These are phyloP conservation scores for Drosophila pullipes DNA, from an alignment of 2,888 invertebrate species.

Conservation along the genomic window DNA sequence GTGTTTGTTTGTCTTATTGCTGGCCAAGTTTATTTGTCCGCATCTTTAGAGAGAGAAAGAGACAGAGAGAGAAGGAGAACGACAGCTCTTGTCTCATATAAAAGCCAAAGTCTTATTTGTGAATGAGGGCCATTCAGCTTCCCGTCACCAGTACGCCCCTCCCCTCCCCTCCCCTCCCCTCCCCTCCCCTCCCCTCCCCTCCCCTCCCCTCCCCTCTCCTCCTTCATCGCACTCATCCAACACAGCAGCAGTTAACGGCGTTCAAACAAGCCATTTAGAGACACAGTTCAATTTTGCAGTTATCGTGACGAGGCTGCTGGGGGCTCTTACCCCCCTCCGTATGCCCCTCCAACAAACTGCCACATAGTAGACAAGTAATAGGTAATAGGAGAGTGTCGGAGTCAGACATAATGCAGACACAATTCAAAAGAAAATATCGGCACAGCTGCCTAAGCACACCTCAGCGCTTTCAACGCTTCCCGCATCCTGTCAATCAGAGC, in stretches of 20 bases:
- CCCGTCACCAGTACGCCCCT: background rate
- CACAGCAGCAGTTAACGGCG: slow-evolving; percentile 35
- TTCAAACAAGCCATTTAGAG: slow-evolving; percentile 46
- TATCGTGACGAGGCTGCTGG: slow-evolving; percentile 5
- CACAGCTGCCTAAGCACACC: slow-evolving; percentile 4
- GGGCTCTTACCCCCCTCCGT: background rate
- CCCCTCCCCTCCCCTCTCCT: background rate
- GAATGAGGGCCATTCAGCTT: slow-evolving; percentile 10
- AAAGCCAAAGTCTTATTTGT: slow-evolving; percentile 53
- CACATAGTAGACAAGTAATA: background rate
- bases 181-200: background rate
- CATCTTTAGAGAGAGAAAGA: slow-evolving; percentile 17
- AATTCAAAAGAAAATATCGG: background rate
- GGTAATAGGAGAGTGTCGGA: background rate
- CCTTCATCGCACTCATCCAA: background rate
- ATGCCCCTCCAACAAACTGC: background rate
- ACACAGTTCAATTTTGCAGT: slow-evolving; percentile 24
- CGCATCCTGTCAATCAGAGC: slow-evolving; percentile 53
- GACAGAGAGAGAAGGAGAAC: background rate
- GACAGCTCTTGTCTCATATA: slow-evolving; percentile 21
- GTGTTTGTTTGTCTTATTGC: slow-evolving; percentile 44
- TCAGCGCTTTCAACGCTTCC: slow-evolving; percentile 21
- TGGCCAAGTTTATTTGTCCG: slow-evolving; percentile 56
- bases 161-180: no score
- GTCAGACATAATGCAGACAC: slow-evolving; percentile 7